Evolutionary conservation across 2,797 vertebrate species (phyloP).

Genomic region (Tinamus major): DNA sequence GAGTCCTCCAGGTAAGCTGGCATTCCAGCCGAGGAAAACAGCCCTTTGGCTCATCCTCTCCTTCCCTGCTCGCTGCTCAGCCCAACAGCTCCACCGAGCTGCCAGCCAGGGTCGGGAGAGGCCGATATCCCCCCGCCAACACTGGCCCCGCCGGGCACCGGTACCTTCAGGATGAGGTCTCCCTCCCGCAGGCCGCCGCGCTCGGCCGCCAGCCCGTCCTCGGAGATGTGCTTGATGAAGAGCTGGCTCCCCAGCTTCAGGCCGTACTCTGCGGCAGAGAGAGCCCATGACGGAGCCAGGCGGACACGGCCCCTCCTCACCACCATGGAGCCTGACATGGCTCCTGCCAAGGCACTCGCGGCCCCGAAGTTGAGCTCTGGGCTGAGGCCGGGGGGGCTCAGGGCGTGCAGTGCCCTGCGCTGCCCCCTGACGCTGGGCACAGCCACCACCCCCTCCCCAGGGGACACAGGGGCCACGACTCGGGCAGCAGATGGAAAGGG

Average conservation of each 20-base stretch:
- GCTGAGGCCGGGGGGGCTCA: background rate
- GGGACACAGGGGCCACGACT: fast-evolving
- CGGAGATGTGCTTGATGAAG: constrained; percentile 96
- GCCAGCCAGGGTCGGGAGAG: background rate
- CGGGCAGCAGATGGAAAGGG: fast-evolving
- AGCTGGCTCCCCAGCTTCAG: constrained; percentile 97
- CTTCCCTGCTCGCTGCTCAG: background rate
- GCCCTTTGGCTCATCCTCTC: background rate
- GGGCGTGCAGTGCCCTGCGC: background rate
- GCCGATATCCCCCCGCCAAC: background rate
- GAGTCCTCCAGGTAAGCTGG: background rate
- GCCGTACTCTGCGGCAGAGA: constrained; percentile 87
- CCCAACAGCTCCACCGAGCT: background rate
- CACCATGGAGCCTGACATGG: background rate
- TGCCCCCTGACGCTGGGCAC: background rate
- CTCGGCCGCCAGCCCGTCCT: constrained; percentile 89
- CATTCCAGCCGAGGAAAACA: background rate
- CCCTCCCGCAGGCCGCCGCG: constrained; percentile 90
- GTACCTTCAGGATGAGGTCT: constrained; percentile 95
- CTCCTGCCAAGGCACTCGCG: background rate
- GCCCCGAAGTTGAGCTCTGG: background rate
- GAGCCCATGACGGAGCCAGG: background rate
- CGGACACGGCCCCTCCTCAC: fast-evolving
- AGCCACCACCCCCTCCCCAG: fast-evolving
- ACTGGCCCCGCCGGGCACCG: fast-evolving